phyloP scores from a whole-genome alignment of 1,140 invertebrate species.

The Drosophila pseudoobscura region DNA sequence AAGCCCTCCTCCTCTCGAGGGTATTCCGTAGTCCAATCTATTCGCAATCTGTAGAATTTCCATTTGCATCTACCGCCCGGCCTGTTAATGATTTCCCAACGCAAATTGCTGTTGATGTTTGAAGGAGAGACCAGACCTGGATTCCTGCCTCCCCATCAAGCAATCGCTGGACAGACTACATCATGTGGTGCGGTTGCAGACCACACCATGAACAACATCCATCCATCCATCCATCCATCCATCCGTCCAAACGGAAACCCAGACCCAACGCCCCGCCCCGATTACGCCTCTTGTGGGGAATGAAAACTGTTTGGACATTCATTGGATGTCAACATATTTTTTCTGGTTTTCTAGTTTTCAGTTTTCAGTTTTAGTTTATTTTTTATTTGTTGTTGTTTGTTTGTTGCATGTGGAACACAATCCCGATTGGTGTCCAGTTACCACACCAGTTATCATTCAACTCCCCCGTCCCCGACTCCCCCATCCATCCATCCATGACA shows the following conservation, averaged over 20 bases:
- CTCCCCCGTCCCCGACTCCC: too few relatives aligned
- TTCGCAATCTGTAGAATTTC: neutral
- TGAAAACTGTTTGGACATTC: constrained; percentile 55
- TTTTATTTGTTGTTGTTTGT: neutral
- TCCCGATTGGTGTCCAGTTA: constrained; percentile 68
- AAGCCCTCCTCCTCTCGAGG: neutral
- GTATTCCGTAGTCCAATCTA: neutral
- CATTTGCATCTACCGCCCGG: neutral
- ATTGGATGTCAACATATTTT: constrained; percentile 77
- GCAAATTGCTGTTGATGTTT: constrained; percentile 59
- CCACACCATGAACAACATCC: constrained; percentile 3
- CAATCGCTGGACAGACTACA: constrained; percentile 24
- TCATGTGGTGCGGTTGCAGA: constrained; percentile 10
- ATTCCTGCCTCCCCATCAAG: constrained; percentile 40
- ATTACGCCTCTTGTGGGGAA: too few relatives aligned
- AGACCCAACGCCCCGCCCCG: neutral
- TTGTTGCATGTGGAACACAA: constrained; percentile 37
- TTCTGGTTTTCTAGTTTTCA: constrained; percentile 28
- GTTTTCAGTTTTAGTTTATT: constrained; percentile 14
- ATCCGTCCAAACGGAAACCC: constrained; percentile 21
- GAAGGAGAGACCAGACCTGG: constrained; percentile 27
- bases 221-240: constrained; percentile 11
- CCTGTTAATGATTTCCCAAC: constrained; percentile 57
- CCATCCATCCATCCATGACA: constrained; percentile 31
- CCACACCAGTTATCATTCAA: neutral